Base-by-base conservation (phyloP, 2,113 vertebrate species). In the Nipponia nippon region DNA sequence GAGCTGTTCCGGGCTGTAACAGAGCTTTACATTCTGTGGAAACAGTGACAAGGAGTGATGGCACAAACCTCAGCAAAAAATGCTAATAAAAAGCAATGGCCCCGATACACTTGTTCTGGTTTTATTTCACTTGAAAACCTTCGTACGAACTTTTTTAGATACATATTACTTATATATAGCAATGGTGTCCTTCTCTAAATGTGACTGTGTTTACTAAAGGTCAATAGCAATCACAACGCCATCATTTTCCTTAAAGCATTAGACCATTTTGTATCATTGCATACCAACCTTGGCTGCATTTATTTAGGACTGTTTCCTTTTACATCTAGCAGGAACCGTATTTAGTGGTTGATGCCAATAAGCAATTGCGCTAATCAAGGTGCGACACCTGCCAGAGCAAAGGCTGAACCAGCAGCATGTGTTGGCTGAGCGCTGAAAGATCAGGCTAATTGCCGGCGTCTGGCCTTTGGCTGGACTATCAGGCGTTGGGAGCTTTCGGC, bases 351-450 rank as follows among this genome's bases (percentile, higher is more conserved):
- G 66, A 53, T 94, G 95, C 92, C 92, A 96, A 3, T 30, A 91
- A 80, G 85, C 90, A 93, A 65, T 49, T 77, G 78, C 2, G 4
- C 78, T 93, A 92, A 92, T 88, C 85, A 66, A 90, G 93, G 95
- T 93, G 90, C 5, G 32, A 85, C 90, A 93, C 49, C 75, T 29
- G 12, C 82, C 87, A 88, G 85, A 73, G 78, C 90, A 66, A 75
- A 90, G 90, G 92, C 96, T 93, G 91, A 76, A 75, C 32, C 73
- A 83, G 78, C 78, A 67, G 13, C 44, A 44, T 26, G 93, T 58
- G 96, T 11, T 80, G 89, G 83, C 72, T 77, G 89, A 93, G 84
- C 0, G 1, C 77, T 83, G 81, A 80, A 76, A 79, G 62, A 71
- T 38, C 29, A 10, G 4, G 2, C 46, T 83, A 83, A 87, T 72